Evolutionary conservation across 2,113 vertebrate genomes (phyloP).

Genomic region (Pteropus alecto): DNA sequence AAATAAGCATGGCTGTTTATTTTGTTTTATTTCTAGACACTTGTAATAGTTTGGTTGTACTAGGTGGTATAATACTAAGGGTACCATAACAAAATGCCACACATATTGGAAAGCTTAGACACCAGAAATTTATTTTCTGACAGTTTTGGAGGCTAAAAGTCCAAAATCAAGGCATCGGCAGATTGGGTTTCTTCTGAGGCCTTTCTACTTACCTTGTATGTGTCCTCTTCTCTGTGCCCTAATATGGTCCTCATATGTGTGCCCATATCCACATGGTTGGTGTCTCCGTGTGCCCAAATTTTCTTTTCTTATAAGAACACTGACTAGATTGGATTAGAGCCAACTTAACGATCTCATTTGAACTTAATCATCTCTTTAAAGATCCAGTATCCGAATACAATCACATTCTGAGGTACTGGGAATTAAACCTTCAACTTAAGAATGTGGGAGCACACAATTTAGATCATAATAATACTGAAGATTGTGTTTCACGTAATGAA

Average conservation of each 20-base stretch:
- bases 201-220: not conserved
- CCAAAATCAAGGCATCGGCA: not conserved
- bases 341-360: not conserved
- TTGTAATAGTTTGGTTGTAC: not conserved
- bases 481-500: not conserved
- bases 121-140: not conserved
- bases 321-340: not conserved
- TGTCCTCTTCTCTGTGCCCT: not conserved
- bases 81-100: not conserved
- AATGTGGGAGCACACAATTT: not conserved
- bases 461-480: not conserved
- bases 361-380: not conserved
- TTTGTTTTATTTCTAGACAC: not conserved
- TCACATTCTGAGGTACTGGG: fast-evolving
- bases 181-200: not conserved
- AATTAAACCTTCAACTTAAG: fast-evolving
- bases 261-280: not conserved
- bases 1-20: not conserved
- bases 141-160: not conserved
- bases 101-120: not conserved
- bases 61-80: not conserved
- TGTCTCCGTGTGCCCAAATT: not conserved
- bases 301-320: not conserved
- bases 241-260: no score
- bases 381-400: not conserved